phyloP scores from a whole-genome alignment of 1,140 invertebrate genomes.

The Scylla paramamosain region DNA sequence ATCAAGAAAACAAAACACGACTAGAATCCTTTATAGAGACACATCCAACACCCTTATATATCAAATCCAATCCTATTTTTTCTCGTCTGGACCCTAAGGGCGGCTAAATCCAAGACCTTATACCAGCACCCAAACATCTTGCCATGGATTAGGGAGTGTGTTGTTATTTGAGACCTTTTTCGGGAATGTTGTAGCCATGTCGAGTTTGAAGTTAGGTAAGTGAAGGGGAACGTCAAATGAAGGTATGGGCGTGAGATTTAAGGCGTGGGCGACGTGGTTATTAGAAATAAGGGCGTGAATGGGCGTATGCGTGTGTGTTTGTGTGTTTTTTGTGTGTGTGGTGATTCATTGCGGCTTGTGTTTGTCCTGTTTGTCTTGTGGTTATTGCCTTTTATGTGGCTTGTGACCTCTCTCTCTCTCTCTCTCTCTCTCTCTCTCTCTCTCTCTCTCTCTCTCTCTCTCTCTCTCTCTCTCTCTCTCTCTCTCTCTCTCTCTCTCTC shows the following conservation, averaged over 20 bases:
- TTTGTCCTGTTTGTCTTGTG: background rate
- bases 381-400: too few relatives aligned
- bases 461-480: background rate
- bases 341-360: background rate
- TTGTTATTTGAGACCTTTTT: conserved; percentile 65
- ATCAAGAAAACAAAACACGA: conserved; percentile 32
- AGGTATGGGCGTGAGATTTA: too few relatives aligned
- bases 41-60: background rate
- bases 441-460: background rate
- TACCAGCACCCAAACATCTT: conserved; percentile 69
- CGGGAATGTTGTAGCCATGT: conserved; percentile 74
- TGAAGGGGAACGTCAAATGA: background rate
- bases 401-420: too few relatives aligned
- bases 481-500: background rate
- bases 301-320: background rate
- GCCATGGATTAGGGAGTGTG: conserved; percentile 57
- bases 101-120: background rate
- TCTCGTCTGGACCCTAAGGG: background rate
- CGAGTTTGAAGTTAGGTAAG: conserved; percentile 74
- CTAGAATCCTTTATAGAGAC: background rate
- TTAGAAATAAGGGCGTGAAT: background rate
- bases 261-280: background rate
- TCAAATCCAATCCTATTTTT: background rate
- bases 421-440: too few relatives aligned
- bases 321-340: background rate